A percentile compares a stretch with the other conserved stretches of the same genome.
phyloP scores from a whole-genome alignment of 2,797 vertebrate genomes.

The Gymnodraco acuticeps region DNA sequence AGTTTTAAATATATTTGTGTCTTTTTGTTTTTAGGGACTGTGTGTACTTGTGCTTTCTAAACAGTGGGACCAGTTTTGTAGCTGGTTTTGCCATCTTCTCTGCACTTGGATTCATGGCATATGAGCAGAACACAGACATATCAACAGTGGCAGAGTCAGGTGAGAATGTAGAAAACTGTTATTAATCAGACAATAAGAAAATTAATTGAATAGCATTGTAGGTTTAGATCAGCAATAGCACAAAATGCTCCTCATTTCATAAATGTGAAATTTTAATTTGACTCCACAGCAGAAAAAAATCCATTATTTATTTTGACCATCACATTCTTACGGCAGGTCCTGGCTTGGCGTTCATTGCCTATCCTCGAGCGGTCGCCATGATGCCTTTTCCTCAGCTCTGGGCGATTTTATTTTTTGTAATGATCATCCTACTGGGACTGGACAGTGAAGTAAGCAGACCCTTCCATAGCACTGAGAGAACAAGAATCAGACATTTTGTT shows the following conservation, averaged over 20 bases:
- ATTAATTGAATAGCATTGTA: background rate
- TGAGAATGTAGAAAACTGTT: conserved; percentile 41
- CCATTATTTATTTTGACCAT: background rate
- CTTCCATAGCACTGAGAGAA: conserved; percentile 1
- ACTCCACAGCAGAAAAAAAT: background rate
- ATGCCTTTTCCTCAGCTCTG: conserved; percentile 88
- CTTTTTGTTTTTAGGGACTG: conserved; percentile 80
- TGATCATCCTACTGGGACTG: conserved; percentile 87
- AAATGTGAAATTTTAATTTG: background rate
- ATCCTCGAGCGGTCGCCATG: conserved; percentile 87
- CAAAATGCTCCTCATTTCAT: background rate
- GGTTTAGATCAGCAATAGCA: background rate
- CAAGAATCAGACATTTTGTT: conserved; percentile 2
- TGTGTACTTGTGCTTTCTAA: conserved; percentile 85
- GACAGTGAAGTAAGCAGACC: conserved; percentile 82
- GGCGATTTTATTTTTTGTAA: conserved; percentile 86
- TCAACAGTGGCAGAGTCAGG: conserved; percentile 87
- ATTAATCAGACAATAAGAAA: background rate
- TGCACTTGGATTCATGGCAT: conserved; percentile 88
- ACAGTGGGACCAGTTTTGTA: conserved; percentile 88
- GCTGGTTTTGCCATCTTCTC: conserved; percentile 89
- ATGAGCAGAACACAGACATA: conserved; percentile 84
- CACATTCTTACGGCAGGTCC: conserved; percentile 75
- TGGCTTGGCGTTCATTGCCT: conserved; percentile 88
- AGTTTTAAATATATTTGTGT: conserved; percentile 7